Base-by-base conservation (phyloP, 2,888 invertebrate genomes). In the Mesodorylaimus sp. region DNA sequence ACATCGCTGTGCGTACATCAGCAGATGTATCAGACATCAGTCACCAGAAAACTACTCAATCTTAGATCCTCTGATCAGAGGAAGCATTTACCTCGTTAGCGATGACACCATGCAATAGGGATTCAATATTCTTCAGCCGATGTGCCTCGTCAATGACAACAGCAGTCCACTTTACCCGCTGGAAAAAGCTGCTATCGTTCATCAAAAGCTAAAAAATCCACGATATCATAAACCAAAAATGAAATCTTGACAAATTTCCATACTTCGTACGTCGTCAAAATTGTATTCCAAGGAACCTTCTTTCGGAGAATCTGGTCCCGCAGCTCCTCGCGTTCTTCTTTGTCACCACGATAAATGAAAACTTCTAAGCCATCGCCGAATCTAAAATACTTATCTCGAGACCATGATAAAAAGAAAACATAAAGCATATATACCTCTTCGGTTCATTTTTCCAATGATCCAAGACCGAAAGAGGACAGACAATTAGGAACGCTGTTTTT, bases 391-490 rank as follows among this genome's bases (percentile, higher is more conserved):
- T 24, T 42, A 24, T 23, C n/a, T n/a, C n/a, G 16, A 49, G 29
- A 23, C 10, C 41, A 50, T 7, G 21, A 13, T 23, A 32, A 39
- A 21, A 44, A 32, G 7, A 3, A 13, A 19, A n/a, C 2, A 37
- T 50, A 51, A 23, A 45, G n/a, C 19, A 2, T 48, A 23, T 13
- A 2, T 19, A 56, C 41, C 81, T 80, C 73, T 93, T 91, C 68
- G 97, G 89, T 74, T 95, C 95, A 64, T 93, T 75, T 70, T 91
- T 89, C 95, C 95, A 95, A 75, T 95, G 95, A 10, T 89, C 91
- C 63, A 95, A 87, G 1, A 95, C 95, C 0, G 93, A 93, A 13
- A 95, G 74, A 0, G 95, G 95, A 13, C 88, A 95, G 59, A 95
- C 88, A 16, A 97, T 85, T 44, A 95, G 75, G 70, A 87, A 93